Evolutionary conservation across 2,888 invertebrate genomes (phyloP).

Genomic region (Norana najaformis): DNA sequence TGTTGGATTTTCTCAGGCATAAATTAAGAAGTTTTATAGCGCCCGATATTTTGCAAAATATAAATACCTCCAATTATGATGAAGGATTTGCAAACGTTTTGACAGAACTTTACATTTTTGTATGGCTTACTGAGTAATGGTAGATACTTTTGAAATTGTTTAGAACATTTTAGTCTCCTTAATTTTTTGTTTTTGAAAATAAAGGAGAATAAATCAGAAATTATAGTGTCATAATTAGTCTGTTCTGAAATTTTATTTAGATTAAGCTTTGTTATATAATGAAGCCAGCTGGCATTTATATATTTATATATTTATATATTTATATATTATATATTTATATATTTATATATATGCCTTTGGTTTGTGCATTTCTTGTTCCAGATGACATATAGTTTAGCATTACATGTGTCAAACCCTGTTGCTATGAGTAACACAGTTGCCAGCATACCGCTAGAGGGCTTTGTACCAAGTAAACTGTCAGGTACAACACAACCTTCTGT

Average conservation of each 20-base stretch:
- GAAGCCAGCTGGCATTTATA: not conserved
- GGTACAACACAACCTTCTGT: slow-evolving; percentile 47
- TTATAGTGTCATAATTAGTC: not conserved
- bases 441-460: slow-evolving; percentile 81
- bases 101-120: not conserved
- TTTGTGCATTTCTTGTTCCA: slow-evolving; percentile 60
- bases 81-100: not conserved
- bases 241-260: no score
- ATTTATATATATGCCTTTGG: no score
- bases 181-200: not conserved
- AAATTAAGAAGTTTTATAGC: not conserved
- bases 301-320: no score
- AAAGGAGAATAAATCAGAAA: not conserved
- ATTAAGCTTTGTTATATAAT: not conserved
- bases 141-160: not conserved
- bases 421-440: slow-evolving; percentile 78
- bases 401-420: slow-evolving; percentile 76
- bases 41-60: not conserved
- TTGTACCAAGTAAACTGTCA: slow-evolving; percentile 74
- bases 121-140: not conserved
- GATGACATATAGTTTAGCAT: slow-evolving; percentile 81
- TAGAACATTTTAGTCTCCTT: not conserved
- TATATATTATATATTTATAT: not conserved
- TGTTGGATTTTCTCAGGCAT: not conserved
- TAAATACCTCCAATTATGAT: no score